Percentiles rank a stretch among this genome's conserved stretches.
Conservation (phyloP, 30 jellyfish, hydroid and myxozoan genomes). For the Aurelia sp. region DNA sequence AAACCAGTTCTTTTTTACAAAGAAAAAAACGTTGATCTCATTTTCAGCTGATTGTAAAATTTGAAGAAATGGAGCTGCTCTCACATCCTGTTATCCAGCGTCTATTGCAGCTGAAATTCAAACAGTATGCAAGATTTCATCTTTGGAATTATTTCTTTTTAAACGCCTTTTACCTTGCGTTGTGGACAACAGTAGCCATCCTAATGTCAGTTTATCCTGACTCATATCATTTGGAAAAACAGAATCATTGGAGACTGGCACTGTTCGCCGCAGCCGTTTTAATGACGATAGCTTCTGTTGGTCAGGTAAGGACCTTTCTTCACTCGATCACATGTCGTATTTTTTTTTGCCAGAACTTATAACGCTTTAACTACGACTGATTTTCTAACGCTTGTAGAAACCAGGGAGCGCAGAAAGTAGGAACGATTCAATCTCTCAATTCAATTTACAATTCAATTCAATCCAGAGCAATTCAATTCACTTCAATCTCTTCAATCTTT, state of each 20-base stretch:
- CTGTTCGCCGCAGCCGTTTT: conserved; percentile 3
- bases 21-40: not conserved
- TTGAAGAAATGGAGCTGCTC: conserved; percentile 52
- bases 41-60: conserved; percentile 67
- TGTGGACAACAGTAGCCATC: conserved; percentile 48
- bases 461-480: too few species aligned
- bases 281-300: conserved; percentile 41
- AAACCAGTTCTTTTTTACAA: not conserved
- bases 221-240: conserved; percentile 8
- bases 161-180: conserved; percentile 37
- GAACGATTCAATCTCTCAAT: too few species aligned
- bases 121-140: conserved; percentile 19
- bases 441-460: too few species aligned
- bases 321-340: too few species aligned
- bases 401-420: too few species aligned
- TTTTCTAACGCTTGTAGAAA: too few species aligned
- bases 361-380: too few species aligned
- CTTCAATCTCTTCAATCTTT: too few species aligned
- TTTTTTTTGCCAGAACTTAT: too few species aligned
- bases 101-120: conserved; percentile 38
- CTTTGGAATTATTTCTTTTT: conserved; percentile 2
- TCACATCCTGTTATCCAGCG: conserved; percentile 65
- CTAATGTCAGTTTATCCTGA: not conserved
- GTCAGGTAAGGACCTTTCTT: conserved; percentile 31
- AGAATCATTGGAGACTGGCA: conserved; percentile 24